Percentiles rank a stretch among this genome's conserved stretches.
phyloP scores from a whole-genome alignment of 1,140 invertebrate genomes.

The Neodiprion virginianus region DNA sequence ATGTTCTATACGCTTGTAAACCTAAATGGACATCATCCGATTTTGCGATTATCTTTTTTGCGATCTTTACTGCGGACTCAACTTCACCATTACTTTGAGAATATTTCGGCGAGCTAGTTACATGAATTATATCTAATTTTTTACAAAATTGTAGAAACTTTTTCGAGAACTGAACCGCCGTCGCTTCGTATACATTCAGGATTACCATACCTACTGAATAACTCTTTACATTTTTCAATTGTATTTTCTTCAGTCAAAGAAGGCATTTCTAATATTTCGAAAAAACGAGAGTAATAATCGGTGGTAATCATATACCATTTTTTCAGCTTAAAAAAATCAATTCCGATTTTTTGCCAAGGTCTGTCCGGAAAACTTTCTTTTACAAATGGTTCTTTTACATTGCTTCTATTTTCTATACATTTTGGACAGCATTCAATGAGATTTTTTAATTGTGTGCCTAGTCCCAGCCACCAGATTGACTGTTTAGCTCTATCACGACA shows the following conservation, averaged over 20 bases:
- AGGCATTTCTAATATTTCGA: slow-evolving; percentile 29
- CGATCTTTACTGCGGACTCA: slow-evolving; percentile 41
- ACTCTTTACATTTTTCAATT: slow-evolving; percentile 33
- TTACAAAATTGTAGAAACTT: slow-evolving; percentile 38
- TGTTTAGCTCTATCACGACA: slow-evolving; percentile 33
- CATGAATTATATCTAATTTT: slow-evolving; percentile 37
- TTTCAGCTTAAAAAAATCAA: slow-evolving; percentile 40
- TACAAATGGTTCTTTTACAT: slow-evolving; percentile 22
- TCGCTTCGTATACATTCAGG: slow-evolving; percentile 33
- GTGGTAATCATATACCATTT: slow-evolving; percentile 36
- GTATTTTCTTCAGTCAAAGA: slow-evolving; percentile 23
- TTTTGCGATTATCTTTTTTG: slow-evolving; percentile 40
- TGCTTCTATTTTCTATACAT: slow-evolving; percentile 9
- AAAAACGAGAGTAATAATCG: slow-evolving; percentile 40
- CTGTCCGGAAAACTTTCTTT: slow-evolving; percentile 25
- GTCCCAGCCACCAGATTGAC: slow-evolving; percentile 36
- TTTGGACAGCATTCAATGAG: slow-evolving; percentile 28
- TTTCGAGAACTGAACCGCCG: slow-evolving; percentile 19
- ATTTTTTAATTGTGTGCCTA: slow-evolving; percentile 34
- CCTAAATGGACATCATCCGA: slow-evolving; percentile 23
- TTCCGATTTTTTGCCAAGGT: slow-evolving; percentile 36
- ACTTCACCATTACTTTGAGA: slow-evolving; percentile 39
- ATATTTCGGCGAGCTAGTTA: slow-evolving; percentile 38
- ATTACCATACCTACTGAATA: slow-evolving; percentile 36
- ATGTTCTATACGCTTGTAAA: slow-evolving; percentile 30